Base-by-base conservation (phyloP, 2,113 vertebrate genomes). In the Takifugu bimaculatus region DNA sequence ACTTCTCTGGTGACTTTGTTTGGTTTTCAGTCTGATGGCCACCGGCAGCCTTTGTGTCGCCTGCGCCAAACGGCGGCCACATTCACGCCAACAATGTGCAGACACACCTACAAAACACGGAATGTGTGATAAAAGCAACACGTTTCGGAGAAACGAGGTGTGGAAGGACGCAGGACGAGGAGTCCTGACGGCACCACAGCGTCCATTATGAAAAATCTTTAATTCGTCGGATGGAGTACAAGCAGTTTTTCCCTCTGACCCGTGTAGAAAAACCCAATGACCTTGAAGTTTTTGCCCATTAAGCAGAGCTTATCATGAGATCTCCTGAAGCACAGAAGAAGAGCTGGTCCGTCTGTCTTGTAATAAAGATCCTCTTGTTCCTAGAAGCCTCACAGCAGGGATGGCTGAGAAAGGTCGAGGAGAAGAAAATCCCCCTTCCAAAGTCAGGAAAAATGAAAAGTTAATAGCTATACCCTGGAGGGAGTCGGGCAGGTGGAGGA, bases 21-120 rank as follows among this genome's bases (percentile, higher is more conserved):
- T 89, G 60, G 55, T 68, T 89, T 89, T 85, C 86, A 88, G 88
- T 89, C 88, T 89, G 83, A 85, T 88, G 82, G 74, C 70, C 77
- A 82, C 53, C 42, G 49, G 60, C 35, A 54, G 65, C 54, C 50
- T 81, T 87, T 88, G 85, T 87, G 79, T 80, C 52, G 20, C 62
- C 54, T 58, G 49, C 20, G 60, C 70, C 69, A 50, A 67, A 71
- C 43, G 54, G 69, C 45, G 26, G 47, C 63, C 45, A 32, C 11
- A 59, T 65, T 75, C 50, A 81, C 26, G 29, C 70, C 44, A 12
- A 50, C 32, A 35, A 53, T 9, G 12, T 68, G 39, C 13, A 32
- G 43, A 68, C 60, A 65, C 55, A 59, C 15, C 12, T 15, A 60
- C 26, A 60, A 53, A 45, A 54, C 10, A 63, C 49, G 49, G 7